Conservation (phyloP, 2,797 vertebrate species). For the Amphiprion clarkii region DNA sequence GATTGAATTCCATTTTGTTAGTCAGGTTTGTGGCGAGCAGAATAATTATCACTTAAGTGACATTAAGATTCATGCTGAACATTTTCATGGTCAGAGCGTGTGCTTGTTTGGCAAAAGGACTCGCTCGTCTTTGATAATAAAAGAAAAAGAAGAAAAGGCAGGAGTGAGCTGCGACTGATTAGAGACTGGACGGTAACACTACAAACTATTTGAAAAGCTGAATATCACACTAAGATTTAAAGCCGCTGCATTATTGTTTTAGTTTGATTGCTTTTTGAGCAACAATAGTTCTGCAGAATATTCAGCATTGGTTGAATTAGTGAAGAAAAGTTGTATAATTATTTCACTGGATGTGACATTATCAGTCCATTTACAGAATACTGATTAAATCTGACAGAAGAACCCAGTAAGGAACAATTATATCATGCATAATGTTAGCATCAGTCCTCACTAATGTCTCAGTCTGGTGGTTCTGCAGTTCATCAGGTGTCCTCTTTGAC, state of each 20-base stretch:
- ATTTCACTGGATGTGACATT: slow-evolving; percentile 53
- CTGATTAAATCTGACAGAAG: too few species aligned
- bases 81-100: slow-evolving; percentile 93
- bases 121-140: slow-evolving; percentile 51
- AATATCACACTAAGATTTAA: neutral
- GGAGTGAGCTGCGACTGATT: slow-evolving; percentile 26
- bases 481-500: neutral
- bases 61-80: slow-evolving; percentile 83
- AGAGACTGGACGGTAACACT: slow-evolving; percentile 11
- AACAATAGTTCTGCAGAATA: neutral
- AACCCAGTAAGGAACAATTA: too few species aligned
- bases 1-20: slow-evolving; percentile 98
- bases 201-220: neutral
- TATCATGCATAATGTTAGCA: too few species aligned
- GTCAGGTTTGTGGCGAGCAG: slow-evolving; percentile 94
- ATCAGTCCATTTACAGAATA: slow-evolving; percentile 48
- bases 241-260: neutral
- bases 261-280: slow-evolving; percentile 3
- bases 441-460: too few species aligned
- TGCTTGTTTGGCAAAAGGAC: slow-evolving; percentile 73
- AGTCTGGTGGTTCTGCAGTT: neutral
- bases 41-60: slow-evolving; percentile 98
- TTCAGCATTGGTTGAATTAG: slow-evolving; percentile 19
- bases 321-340: slow-evolving; percentile 34
- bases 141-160: slow-evolving; percentile 26